Conservation (phyloP, 2,797 vertebrate species). For the Gobio occitaniae region DNA sequence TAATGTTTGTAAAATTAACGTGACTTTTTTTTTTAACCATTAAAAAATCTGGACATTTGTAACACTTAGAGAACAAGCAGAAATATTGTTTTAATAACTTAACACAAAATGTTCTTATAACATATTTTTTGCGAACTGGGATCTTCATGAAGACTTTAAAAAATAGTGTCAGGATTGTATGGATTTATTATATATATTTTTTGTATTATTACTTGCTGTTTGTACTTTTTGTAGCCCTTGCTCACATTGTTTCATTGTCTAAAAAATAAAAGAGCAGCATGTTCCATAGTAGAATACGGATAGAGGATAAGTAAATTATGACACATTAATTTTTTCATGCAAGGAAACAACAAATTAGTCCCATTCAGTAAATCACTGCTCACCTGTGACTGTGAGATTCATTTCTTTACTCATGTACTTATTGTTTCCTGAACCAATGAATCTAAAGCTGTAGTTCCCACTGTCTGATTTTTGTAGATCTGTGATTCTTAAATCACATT, state of each 20-base stretch:
- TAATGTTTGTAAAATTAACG: neutral
- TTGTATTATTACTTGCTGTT: neutral
- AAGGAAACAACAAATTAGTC: neutral
- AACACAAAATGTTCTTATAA: neutral
- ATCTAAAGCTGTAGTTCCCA: slow-evolving; percentile 67
- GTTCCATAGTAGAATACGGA: fast-evolving
- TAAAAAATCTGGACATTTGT: neutral
- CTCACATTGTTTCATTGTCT: neutral
- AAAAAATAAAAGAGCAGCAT: neutral
- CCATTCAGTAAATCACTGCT: slow-evolving; percentile 27
- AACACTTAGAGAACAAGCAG: neutral
- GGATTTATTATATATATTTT: neutral
- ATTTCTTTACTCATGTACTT: fast-evolving
- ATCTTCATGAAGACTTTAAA: neutral
- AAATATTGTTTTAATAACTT: neutral
- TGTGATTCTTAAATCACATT: slow-evolving; percentile 64
- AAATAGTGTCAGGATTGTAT: neutral
- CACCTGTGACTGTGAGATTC: slow-evolving; percentile 61
- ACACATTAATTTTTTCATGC: neutral
- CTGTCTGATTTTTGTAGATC: slow-evolving; percentile 66
- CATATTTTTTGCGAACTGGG: neutral
- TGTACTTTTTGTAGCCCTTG: neutral
- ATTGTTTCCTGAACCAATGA: fast-evolving
- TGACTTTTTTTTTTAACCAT: neutral
- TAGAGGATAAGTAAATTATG: neutral